phyloP scores from a whole-genome alignment of 2,797 vertebrate species.

The Sebastes oblongus region DNA sequence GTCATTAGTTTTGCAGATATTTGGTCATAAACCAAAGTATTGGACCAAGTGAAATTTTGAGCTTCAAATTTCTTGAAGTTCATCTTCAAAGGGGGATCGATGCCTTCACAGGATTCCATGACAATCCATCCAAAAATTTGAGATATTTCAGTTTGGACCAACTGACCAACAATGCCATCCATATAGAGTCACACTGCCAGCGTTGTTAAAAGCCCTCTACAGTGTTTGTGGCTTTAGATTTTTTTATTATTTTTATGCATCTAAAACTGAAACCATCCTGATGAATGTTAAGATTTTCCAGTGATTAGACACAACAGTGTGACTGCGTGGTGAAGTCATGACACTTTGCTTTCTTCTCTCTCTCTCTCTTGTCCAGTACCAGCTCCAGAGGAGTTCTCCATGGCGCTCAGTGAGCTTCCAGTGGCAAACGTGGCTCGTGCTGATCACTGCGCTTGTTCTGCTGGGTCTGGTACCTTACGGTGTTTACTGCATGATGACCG shows the following conservation, averaged over 20 bases:
- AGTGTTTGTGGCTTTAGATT: background rate
- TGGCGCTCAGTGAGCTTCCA: slow-evolving; percentile 64
- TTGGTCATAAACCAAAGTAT: background rate
- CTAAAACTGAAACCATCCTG: background rate
- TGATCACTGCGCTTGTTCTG: background rate
- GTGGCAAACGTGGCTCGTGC: slow-evolving; percentile 65
- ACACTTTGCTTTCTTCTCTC: background rate
- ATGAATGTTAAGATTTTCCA: background rate
- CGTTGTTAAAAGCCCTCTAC: background rate
- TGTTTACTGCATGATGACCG: slow-evolving; percentile 57
- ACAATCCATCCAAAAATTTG: background rate
- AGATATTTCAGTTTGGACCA: background rate
- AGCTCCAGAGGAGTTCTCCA: slow-evolving; percentile 66
- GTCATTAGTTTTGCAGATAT: background rate
- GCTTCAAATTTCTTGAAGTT: background rate
- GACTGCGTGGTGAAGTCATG: background rate
- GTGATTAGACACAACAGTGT: background rate
- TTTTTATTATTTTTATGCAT: background rate
- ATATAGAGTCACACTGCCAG: background rate
- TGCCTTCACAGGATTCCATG: background rate
- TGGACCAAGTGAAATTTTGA: background rate
- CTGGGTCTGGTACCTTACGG: slow-evolving; percentile 64
- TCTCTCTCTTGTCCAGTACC: slow-evolving; percentile 60
- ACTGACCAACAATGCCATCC: background rate
- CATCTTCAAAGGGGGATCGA: background rate